Evolutionary conservation across 2,888 invertebrate genomes (phyloP).

Genomic region (Eugnorisma glareosa): DNA sequence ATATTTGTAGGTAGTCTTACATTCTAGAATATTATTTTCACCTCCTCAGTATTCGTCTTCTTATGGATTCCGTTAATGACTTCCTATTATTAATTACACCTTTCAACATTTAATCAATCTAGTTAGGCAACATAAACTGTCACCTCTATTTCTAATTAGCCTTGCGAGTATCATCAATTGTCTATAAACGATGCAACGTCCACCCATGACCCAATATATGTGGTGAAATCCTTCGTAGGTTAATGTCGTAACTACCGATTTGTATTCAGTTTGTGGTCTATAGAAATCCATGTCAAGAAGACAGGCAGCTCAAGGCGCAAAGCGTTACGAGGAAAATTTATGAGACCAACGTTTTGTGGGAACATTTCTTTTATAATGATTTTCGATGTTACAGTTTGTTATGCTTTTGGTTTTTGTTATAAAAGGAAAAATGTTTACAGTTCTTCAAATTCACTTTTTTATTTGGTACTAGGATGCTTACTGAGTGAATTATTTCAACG

Average conservation of each 20-base stretch:
- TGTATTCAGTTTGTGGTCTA: constrained; percentile 86
- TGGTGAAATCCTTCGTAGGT: constrained; percentile 87
- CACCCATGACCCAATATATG: constrained; percentile 89
- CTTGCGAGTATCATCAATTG: constrained; percentile 74
- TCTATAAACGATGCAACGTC: constrained; percentile 77
- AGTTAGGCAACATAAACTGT: constrained; percentile 68
- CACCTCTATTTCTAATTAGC: constrained; percentile 75
- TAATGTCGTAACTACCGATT: constrained; percentile 85
- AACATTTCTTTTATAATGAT: constrained; percentile 70
- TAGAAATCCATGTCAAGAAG: constrained; percentile 90
- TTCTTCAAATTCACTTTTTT: not conserved
- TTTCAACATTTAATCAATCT: constrained; percentile 63
- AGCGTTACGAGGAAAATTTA: constrained; percentile 86
- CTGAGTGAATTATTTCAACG: not conserved
- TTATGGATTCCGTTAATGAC: constrained; percentile 30
- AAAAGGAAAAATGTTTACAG: not conserved
- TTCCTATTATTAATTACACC: constrained; percentile 49
- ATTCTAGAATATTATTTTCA: constrained; percentile 30
- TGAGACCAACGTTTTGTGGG: constrained; percentile 76
- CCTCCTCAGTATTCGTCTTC: constrained; percentile 23
- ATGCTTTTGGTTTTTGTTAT: constrained; percentile 9
- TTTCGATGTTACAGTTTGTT: constrained; percentile 55
- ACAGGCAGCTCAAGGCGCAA: constrained; percentile 83
- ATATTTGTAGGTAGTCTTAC: not conserved
- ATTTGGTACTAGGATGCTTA: not conserved